Evolutionary conservation across 2,888 invertebrate genomes (phyloP), one percentile per base, ranked within the genome.

Genomic region (Trichogramma dendrolimi): DNA sequence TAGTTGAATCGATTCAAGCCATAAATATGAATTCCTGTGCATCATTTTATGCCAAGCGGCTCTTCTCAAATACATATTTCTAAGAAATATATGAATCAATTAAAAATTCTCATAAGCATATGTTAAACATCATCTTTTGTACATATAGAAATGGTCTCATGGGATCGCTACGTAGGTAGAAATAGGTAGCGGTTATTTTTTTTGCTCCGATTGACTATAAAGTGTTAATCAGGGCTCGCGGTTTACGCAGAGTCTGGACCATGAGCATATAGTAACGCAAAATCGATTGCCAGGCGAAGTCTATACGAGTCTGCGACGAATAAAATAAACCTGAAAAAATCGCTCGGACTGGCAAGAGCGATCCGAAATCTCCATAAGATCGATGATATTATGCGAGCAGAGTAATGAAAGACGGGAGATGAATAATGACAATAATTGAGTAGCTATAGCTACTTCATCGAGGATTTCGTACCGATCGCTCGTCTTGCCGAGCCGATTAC

Each of bases 31-130:
- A 62, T 58, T 51, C 53, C 58, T 44, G 1, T 5, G 62, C 10
- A 44, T 60, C 46, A 62, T 65, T 62, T 60, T 58, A 62, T 40
- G 27, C 27, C 40, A 39, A 48, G 47, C 40, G 57, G 55, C 53
- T 27, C 27, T 52, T 48, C 46, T 7, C 40, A 59, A 10, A 54
- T 41, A 42, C 50, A 58, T 57, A 55, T 57, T 62, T 56, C 59
- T 49, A 43, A 6, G 55, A 60, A 60, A 62, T 60, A 62, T 49
- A 62, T 57, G 60, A 62, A 64, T 64, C 60, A 55, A 65, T 65
- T 65, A 62, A 62, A 60, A 65, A 62, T 64, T 59, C 27, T 39
- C 43, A 64, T 59, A 64, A 48, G 44, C 56, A 43, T 27, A 58
- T 54, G 57, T 50, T 39, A 64, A 58, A 61, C 4, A 27, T 55